Base-by-base conservation (phyloP, 2,113 vertebrate genomes). In the Pleuronectes platessa region DNA sequence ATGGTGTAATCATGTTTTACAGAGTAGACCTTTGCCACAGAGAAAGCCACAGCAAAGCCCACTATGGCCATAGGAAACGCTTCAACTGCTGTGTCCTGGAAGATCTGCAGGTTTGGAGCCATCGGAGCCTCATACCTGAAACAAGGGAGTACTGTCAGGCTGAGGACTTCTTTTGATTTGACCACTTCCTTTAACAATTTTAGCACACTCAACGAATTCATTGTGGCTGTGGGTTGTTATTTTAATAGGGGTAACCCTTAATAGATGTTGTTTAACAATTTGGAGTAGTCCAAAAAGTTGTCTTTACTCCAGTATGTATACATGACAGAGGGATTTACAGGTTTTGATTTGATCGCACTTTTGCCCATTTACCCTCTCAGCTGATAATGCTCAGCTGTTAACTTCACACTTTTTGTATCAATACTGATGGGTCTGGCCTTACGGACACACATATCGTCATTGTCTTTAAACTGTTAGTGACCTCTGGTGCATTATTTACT, bases 1-100 rank as follows among this genome's bases (percentile, higher is more conserved):
- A 99, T 87, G 0, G 93, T 75, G 75, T 99, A 99, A 84, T 99
- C 97, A 0, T 99, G 94, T 83, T 99, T 99, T 63, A 96, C 89
- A 23, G 98, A 94, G 73, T 98, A 99, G 47, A 99, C 95, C 17
- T 97, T 98, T 42, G 97, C 97, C 42, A 99, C 97, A 0, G 98
- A 97, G 88, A 96, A 99, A 12, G 95, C 97, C 24, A 99, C 95
- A 0, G 96, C 96, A 76, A 99, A 99, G 12, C 94, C 97, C 40
- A 99, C 97, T 0, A 99, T 95, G 0, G 95, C 96, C 0, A 99
- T 96, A 15, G 96, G 93, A 65, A 99, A 94, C 4, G 95, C 86
- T 0, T 99, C 97, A 0, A 94, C 91, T 0, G 95, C 82, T 1
- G 94, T 95, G 0, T 92, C 81, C 83, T 94, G 88, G 72, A 99